Evolutionary conservation across 2,113 vertebrate genomes (phyloP), one percentile per base, ranked within the genome.

Genomic region (Otis tarda): DNA sequence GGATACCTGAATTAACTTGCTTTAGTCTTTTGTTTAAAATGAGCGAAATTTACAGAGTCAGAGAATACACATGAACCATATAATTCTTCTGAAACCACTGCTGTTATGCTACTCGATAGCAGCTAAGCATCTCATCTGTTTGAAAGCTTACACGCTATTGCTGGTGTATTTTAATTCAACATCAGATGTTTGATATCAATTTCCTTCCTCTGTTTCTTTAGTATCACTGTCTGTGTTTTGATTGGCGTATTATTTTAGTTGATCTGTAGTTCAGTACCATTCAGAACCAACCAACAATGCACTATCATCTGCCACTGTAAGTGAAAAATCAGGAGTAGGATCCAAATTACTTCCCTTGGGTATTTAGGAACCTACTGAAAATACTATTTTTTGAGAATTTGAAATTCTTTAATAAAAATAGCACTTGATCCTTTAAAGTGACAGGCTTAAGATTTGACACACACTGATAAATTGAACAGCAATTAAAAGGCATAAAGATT

Each of bases 171-270:
- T 89, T 89, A 91, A 87, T 84, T 71, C 49, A 61, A 68, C 80
- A 90, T 79, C 61, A 91, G 64, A 7, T 87, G 50, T 69, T 89
- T 2, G 8, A 79, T 84, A 65, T 0, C n/a, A 50, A 33, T 82
- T 91, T 88, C 68, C 82, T 94, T 84, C 90, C 67, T 91, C 59
- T 87, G 10, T 88, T 91, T 93, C 35, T 71, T 79, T 63, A 41
- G 31, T 69, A 41, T 28, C 37, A 45, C 41, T 64, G 6, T 64
- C 35, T 70, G 23, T 89, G 81, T 87, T 95, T 95, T 67, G 74
- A n/a, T 91, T 81, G 70, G 12, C 22, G 6, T 75, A 35, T 84
- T 78, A 57, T 86, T 95, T 93, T 78, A 79, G 28, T 25, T 93
- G 83, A 27, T 84, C 50, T 68, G 25, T 53, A 83, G 30, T 57